A percentile compares a stretch with the other conserved stretches of the same genome.
phyloP scores from a whole-genome alignment of 2,888 invertebrate genomes.

The Zelleria hepariella region DNA sequence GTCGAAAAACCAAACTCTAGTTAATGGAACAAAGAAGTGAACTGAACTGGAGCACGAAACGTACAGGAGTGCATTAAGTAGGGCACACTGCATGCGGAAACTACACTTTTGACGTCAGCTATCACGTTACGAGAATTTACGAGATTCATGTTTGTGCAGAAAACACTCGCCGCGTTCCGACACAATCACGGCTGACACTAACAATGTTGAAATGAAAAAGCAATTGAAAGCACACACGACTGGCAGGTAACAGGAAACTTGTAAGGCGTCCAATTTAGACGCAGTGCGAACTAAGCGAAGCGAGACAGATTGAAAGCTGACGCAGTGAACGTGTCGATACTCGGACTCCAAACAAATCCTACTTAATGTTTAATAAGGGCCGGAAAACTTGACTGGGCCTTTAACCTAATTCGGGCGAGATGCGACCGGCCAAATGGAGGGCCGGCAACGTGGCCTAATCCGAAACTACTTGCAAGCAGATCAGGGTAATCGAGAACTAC shows the following conservation, averaged over 20 bases:
- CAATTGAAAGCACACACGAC: not conserved
- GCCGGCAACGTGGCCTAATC: constrained; percentile 37
- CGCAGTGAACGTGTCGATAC: not conserved
- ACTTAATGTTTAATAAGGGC: constrained; percentile 1
- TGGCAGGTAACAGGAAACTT: not conserved
- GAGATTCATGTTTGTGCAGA: not conserved
- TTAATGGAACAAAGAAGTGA: not conserved
- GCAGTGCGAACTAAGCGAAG: not conserved
- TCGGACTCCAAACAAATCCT: not conserved
- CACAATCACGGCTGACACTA: not conserved
- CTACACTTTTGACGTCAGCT: not conserved
- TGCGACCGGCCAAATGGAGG: not conserved
- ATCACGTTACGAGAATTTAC: not conserved
- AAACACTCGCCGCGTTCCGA: not conserved
- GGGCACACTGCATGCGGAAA: not conserved
- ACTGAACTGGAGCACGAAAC: not conserved
- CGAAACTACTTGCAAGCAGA: constrained; percentile 55
- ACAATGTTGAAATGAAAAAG: not conserved
- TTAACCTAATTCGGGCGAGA: constrained; percentile 2
- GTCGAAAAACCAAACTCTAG: not conserved
- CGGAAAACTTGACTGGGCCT: not conserved
- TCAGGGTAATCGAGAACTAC: constrained; percentile 50
- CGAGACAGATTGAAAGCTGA: not conserved
- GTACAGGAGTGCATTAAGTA: not conserved
- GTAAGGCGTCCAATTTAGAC: not conserved